These are phyloP conservation scores for Anthrax anthrax DNA, from an alignment of 2,888 invertebrate genomes.

Conservation along the genomic window DNA sequence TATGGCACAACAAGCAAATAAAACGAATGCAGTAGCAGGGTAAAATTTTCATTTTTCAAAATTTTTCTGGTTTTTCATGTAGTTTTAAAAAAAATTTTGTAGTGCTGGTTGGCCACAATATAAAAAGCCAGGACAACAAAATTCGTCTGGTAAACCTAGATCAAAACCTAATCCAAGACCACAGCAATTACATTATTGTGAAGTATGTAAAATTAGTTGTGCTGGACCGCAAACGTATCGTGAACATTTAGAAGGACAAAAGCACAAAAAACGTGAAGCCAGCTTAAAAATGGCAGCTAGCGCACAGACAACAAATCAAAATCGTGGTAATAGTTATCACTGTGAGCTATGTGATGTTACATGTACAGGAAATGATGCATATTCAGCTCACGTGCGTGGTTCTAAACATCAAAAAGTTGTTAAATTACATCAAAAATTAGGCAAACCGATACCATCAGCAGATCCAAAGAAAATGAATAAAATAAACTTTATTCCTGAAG, in stretches of 20 bases:
- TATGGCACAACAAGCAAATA: conserved; percentile 62
- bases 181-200: conserved; percentile 93
- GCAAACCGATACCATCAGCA: conserved; percentile 92
- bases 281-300: conserved; percentile 57
- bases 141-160: conserved; percentile 28
- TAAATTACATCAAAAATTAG: conserved; percentile 89
- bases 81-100: too few species aligned
- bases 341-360: conserved; percentile 98
- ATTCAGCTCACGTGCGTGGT: conserved; percentile 94
- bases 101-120: conserved; percentile 38
- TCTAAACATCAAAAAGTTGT: conserved; percentile 97
- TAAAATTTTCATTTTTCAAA: conserved; percentile 16
- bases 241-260: conserved; percentile 96
- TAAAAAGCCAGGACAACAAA: conserved; percentile 35
- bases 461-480: conserved; percentile 75
- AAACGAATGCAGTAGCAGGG: conserved; percentile 35
- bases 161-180: conserved; percentile 65
- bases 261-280: conserved; percentile 97
- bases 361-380: conserved; percentile 96
- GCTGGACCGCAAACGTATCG: conserved; percentile 87
- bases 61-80: too few species aligned
- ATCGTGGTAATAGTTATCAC: conserved; percentile 47
- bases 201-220: conserved; percentile 97
- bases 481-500: conserved; percentile 32
- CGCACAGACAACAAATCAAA: conserved; percentile 46